phyloP scores from a whole-genome alignment of 2,113 vertebrate genomes.

The Prolemur simus region DNA sequence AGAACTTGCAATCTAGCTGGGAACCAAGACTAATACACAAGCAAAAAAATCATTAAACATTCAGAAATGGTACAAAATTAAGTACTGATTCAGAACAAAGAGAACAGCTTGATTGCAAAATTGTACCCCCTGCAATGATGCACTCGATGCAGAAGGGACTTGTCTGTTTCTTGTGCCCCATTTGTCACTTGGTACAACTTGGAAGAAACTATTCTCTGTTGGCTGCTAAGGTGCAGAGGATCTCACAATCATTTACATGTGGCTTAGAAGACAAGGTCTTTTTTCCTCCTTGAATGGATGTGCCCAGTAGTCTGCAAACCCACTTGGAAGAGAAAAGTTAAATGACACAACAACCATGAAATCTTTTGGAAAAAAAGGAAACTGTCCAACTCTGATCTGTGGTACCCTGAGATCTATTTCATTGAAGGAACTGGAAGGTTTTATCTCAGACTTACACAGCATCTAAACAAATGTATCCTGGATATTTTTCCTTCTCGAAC shows the following conservation, averaged over 20 bases:
- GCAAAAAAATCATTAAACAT: neutral
- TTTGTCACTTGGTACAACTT: neutral
- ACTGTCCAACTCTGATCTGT: neutral
- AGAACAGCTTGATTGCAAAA: neutral
- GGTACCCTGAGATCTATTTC: neutral
- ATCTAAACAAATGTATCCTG: neutral
- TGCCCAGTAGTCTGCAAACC: neutral
- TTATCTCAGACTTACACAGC: neutral
- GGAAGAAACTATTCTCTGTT: neutral
- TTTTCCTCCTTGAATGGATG: neutral
- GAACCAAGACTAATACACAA: neutral
- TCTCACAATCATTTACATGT: neutral
- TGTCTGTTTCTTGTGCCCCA: neutral
- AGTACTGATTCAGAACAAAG: neutral
- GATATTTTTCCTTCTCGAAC: neutral
- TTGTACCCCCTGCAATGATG: neutral
- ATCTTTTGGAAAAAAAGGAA: slow-evolving; percentile 38
- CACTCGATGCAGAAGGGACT: neutral
- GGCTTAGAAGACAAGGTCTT: slow-evolving; percentile 53
- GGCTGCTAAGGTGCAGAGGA: neutral
- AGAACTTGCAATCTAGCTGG: neutral
- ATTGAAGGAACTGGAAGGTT: neutral
- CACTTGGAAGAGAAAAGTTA: slow-evolving; percentile 51
- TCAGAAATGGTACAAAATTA: neutral
- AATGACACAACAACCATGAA: neutral